Evolutionary conservation across 1,140 invertebrate genomes (phyloP).

Genomic region (Bombus waltoni): DNA sequence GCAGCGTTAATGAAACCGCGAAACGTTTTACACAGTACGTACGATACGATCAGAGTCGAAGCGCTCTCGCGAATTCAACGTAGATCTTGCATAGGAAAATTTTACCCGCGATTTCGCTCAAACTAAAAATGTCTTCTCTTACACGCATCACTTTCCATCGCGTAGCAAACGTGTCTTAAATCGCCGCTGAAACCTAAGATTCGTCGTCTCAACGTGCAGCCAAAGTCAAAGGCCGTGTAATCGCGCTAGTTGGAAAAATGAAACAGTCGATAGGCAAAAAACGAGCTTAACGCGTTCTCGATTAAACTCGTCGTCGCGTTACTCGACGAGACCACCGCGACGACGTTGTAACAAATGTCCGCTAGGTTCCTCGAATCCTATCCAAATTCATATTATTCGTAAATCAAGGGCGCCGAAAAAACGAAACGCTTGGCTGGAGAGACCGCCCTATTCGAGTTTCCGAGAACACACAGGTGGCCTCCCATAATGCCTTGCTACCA

Average conservation of each 20-base stretch:
- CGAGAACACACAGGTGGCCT: slow-evolving; percentile 70
- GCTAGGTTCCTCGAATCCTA: slow-evolving; percentile 6
- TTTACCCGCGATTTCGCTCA: too few species aligned
- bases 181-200: too few species aligned
- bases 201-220: too few species aligned
- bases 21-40: too few species aligned
- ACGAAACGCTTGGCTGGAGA: slow-evolving; percentile 22
- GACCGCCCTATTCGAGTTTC: slow-evolving; percentile 72
- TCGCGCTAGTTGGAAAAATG: neutral
- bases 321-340: neutral
- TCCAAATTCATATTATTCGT: slow-evolving; percentile 52
- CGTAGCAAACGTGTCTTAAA: too few species aligned
- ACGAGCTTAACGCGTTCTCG: neutral
- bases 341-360: slow-evolving; percentile 20
- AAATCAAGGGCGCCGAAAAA: slow-evolving; percentile 41
- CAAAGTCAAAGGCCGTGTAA: neutral
- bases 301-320: neutral
- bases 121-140: too few species aligned
- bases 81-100: too few species aligned
- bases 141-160: too few species aligned
- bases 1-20: too few species aligned
- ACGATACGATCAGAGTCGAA: too few species aligned
- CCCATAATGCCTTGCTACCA: slow-evolving; percentile 58
- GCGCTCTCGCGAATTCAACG: too few species aligned
- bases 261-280: neutral